Evolutionary conservation across 2,888 invertebrate species (phyloP).

Genomic region (Bombylius discolor): DNA sequence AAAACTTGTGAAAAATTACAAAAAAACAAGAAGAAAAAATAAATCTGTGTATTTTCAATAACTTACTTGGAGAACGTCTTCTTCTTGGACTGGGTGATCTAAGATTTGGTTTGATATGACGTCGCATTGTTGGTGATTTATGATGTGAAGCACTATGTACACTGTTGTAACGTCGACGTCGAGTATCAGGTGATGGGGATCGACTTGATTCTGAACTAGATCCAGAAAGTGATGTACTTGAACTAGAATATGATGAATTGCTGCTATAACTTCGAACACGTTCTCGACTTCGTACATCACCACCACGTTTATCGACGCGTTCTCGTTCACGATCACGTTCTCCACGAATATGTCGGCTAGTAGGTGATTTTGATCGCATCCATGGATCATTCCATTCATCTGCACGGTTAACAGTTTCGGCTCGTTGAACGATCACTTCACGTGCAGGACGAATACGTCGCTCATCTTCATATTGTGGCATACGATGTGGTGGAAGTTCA

Average conservation of each 20-base stretch:
- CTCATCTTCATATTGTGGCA: conserved; percentile 45
- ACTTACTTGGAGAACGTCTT: conserved; percentile 29
- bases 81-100: conserved; percentile 30
- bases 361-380: conserved; percentile 64
- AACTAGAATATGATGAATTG: conserved; percentile 33
- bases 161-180: conserved; percentile 27
- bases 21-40: too few species aligned
- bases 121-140: conserved; percentile 23
- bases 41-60: too few species aligned
- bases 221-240: conserved; percentile 57
- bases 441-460: conserved; percentile 50
- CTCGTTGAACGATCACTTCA: conserved; percentile 66
- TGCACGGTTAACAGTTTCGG: conserved; percentile 42
- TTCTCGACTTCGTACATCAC: conserved; percentile 15
- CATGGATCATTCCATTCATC: conserved; percentile 96
- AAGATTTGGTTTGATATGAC: conserved; percentile 20
- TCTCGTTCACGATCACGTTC: conserved; percentile 29
- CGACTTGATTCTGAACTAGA: conserved; percentile 46
- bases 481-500: conserved; percentile 42
- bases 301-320: conserved; percentile 24
- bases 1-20: too few species aligned
- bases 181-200: conserved; percentile 27
- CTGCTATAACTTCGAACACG: conserved; percentile 34
- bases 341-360: conserved; percentile 36
- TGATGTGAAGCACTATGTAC: conserved; percentile 19